Conservation (phyloP, 2,113 vertebrate species). For the Pseudonaja textilis region DNA sequence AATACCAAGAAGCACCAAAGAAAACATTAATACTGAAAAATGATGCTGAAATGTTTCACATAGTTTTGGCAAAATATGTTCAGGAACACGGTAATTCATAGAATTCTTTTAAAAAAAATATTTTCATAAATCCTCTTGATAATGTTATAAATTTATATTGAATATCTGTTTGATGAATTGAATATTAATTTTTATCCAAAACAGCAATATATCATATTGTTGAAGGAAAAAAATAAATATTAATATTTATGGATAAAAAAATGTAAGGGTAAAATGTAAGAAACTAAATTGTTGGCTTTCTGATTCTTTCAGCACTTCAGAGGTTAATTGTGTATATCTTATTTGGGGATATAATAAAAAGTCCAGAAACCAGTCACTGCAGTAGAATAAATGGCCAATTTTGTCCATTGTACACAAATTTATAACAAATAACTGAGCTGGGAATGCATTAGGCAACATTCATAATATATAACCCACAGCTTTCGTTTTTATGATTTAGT, state of each 20-base stretch:
- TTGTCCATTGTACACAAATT: slow-evolving; percentile 78
- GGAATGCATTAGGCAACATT: slow-evolving; percentile 76
- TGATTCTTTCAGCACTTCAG: slow-evolving; percentile 68
- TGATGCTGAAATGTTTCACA: slow-evolving; percentile 57
- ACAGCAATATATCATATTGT: slow-evolving; percentile 6
- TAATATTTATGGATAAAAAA: not conserved
- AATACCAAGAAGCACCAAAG: slow-evolving; percentile 73
- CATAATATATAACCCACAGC: slow-evolving; percentile 79
- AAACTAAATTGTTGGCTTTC: slow-evolving; percentile 41
- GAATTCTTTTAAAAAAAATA: slow-evolving; percentile 24
- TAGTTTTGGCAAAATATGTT: slow-evolving; percentile 48
- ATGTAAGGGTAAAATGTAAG: not conserved
- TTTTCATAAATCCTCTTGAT: not conserved
- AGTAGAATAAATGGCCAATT: slow-evolving; percentile 81
- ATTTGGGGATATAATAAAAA: slow-evolving; percentile 65
- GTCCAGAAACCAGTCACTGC: slow-evolving; percentile 76
- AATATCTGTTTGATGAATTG: slow-evolving; percentile 3
- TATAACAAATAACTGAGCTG: slow-evolving; percentile 80
- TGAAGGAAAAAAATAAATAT: not conserved
- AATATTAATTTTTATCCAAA: slow-evolving; percentile 39
- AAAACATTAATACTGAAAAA: slow-evolving; percentile 65
- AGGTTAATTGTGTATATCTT: slow-evolving; percentile 71
- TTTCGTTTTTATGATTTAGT: slow-evolving; percentile 82
- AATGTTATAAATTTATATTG: slow-evolving; percentile 17
- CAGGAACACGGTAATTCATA: slow-evolving; percentile 9